phyloP scores from a whole-genome alignment of 1,140 invertebrate genomes.

The Pemphigus obesinymphae region DNA sequence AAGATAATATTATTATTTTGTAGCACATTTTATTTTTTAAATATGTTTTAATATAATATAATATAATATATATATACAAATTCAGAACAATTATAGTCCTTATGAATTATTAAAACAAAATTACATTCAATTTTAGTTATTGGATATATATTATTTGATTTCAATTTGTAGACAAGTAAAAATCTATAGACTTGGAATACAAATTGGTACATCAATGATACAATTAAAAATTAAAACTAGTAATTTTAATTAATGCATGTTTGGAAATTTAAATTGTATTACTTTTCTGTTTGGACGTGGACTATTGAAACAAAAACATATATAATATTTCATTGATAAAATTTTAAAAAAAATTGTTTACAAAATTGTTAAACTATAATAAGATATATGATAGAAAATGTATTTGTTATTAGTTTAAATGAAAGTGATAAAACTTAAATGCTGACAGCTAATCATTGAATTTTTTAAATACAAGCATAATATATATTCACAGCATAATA shows the following conservation, averaged over 20 bases:
- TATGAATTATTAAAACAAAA: no score
- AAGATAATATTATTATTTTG: background rate
- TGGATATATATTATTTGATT: background rate
- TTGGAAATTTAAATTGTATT: background rate
- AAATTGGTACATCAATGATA: background rate
- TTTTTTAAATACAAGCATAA: no score
- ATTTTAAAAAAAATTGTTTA: no score
- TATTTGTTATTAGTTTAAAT: no score
- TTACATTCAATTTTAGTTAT: no score
- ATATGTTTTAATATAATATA: no score
- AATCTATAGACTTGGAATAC: background rate
- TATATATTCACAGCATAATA: no score
- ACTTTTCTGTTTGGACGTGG: background rate
- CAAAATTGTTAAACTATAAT: no score
- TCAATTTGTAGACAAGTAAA: background rate
- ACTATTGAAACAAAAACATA: background rate
- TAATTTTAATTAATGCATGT: background rate
- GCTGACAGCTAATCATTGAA: no score
- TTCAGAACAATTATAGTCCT: background rate
- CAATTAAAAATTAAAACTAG: background rate
- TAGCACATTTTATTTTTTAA: background rate
- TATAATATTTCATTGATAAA: background rate
- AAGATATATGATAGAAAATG: no score
- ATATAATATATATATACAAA: no score
- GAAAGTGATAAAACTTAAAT: no score